Conservation (phyloP, 2,888 invertebrate species). For the Euclidia mi region DNA sequence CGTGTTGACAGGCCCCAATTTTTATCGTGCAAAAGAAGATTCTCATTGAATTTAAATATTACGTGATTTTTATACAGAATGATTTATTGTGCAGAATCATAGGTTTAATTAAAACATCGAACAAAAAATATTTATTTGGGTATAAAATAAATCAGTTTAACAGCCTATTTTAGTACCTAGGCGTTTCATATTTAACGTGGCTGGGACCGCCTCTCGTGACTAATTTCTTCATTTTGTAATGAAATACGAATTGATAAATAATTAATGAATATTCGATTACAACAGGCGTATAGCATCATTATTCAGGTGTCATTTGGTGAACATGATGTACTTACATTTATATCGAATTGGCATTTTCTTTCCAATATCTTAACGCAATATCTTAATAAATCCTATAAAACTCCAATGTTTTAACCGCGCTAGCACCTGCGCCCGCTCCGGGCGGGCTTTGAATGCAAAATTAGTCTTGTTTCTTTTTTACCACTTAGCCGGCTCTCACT, state of each 20-base stretch:
- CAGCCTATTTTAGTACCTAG: slow-evolving; percentile 24
- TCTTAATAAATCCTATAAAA: slow-evolving; percentile 89
- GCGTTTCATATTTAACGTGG: slow-evolving; percentile 37
- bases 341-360: slow-evolving; percentile 70
- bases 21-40: slow-evolving; percentile 36
- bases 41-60: slow-evolving; percentile 53
- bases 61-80: slow-evolving; percentile 33
- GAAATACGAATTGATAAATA: slow-evolving; percentile 34
- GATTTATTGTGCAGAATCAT: slow-evolving; percentile 35
- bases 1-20: slow-evolving; percentile 53
- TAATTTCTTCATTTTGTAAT: slow-evolving; percentile 36
- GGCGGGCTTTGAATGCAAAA: slow-evolving; percentile 87
- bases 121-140: slow-evolving; percentile 27
- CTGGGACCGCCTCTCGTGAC: slow-evolving; percentile 20
- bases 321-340: slow-evolving; percentile 59
- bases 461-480: slow-evolving; percentile 89
- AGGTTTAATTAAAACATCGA: slow-evolving; percentile 42
- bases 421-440: slow-evolving; percentile 83
- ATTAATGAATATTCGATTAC: slow-evolving; percentile 35
- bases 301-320: slow-evolving; percentile 49
- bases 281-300: slow-evolving; percentile 49
- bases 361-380: slow-evolving; percentile 83
- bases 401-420: slow-evolving; percentile 87
- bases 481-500: slow-evolving; percentile 83
- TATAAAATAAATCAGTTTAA: slow-evolving; percentile 43